A percentile compares a stretch with the other conserved stretches of the same genome.
These are phyloP conservation scores for Pseudocheirus occidentalis DNA, from an alignment of 2,797 vertebrate genomes.

Conservation along the genomic window DNA sequence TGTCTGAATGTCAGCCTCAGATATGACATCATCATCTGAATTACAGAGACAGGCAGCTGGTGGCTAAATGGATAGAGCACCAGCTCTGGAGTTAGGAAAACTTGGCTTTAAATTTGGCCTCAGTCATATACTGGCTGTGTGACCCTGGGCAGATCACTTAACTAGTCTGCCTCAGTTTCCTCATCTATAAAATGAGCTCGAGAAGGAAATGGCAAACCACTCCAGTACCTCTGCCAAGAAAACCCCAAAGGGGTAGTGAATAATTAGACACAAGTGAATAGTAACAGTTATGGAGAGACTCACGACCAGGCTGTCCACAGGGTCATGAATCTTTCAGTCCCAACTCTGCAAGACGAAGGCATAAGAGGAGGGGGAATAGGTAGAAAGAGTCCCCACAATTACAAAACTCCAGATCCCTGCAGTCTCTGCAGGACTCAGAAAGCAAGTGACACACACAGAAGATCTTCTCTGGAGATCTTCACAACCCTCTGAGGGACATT, in stretches of 20 bases:
- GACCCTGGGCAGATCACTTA: neutral
- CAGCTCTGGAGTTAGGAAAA: neutral
- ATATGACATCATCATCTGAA: neutral
- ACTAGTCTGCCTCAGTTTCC: neutral
- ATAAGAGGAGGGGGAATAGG: neutral
- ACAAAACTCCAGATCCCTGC: neutral
- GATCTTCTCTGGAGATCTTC: slow-evolving; percentile 6
- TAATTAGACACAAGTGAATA: neutral
- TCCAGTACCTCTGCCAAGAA: neutral
- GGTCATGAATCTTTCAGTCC: neutral
- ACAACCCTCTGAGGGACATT: neutral
- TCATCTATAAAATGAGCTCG: neutral
- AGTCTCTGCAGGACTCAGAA: neutral
- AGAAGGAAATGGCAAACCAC: neutral
- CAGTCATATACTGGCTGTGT: neutral
- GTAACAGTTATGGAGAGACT: neutral
- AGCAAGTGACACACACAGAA: neutral
- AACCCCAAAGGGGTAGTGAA: neutral
- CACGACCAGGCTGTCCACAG: neutral
- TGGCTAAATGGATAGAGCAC: neutral
- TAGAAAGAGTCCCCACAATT: neutral
- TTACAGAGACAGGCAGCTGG: neutral
- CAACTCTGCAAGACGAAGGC: neutral
- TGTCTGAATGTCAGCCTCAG: neutral
- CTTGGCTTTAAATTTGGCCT: neutral